Evolutionary conservation across 2,113 vertebrate genomes (phyloP).

Genomic region (Macaca fascicularis): T2T-MFA8v1.1 NC_088377.1:168695001-168695500

Average conservation of each 20-base stretch:
- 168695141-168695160: slow-evolving; percentile 5
- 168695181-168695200: slow-evolving; percentile 12
- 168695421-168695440: slow-evolving; percentile 39
- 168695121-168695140: background rate
- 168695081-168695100: slow-evolving; percentile 42
- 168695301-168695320: slow-evolving; percentile 49
- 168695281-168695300: slow-evolving; percentile 24
- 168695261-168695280: background rate
- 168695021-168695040: slow-evolving; percentile 27
- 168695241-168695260: background rate
- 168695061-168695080: background rate
- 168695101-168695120: slow-evolving; percentile 23
- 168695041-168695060: background rate
- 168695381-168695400: slow-evolving; percentile 64
- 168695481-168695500: background rate
- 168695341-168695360: slow-evolving; percentile 55
- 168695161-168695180: slow-evolving; percentile 7
- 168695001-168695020: background rate
- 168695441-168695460: background rate
- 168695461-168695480: background rate
- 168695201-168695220: background rate
- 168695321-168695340: slow-evolving; percentile 32
- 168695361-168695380: slow-evolving; percentile 46
- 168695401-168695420: slow-evolving; percentile 38
- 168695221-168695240: slow-evolving; percentile 10